Base-by-base conservation (phyloP, 2,113 vertebrate species). In the Nothocercus julius region DNA sequence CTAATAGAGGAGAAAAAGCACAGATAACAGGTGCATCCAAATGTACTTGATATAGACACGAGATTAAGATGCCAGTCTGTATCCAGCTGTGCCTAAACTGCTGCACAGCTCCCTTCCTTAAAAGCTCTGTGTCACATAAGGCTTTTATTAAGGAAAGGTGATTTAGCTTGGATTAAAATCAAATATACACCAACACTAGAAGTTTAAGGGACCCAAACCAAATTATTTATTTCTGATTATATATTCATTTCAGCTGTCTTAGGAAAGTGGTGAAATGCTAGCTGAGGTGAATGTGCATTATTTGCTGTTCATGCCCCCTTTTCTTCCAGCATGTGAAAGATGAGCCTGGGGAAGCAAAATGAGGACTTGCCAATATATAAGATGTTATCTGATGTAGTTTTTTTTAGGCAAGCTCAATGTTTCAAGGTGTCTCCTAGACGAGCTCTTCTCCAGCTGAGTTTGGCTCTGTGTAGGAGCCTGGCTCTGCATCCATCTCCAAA, bases 401-500 rank as follows among this genome's bases (percentile, higher is more conserved):
- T 7, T 34, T 45, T 54, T 53, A 67, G 28, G 6, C 27, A 30
- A 68, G 80, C 22, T 45, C 49, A 9, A 4, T 68, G 18, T 6
- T 17, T 75, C 56, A 67, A 67, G 3, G 5, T 64, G 85, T 69
- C 14, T 44, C 20, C 12, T 69, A 19, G 44, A 44, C 86, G 21
- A 73, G 2, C 1, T 76, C 44, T 54, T 90, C 62, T 11, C 5
- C 19, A 58, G 14, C 19, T 13, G 4, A 87, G 27, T 5, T 36
- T 40, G 54, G 9, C 20, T 84, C 28, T 38, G 49, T 87, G 38
- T 3, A n/a, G 40, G 44, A 56, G 28, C 27, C 27, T 30, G 53
- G 19, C 14, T 56, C 53, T 56, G 27, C 27, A 9, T 17, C 36
- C 0, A 0, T 17, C 15, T 14, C 36, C 0, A 1, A 59, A 12